Evolutionary conservation across 2,888 invertebrate species (phyloP).

Genomic region (Gryllus longicercus): DNA sequence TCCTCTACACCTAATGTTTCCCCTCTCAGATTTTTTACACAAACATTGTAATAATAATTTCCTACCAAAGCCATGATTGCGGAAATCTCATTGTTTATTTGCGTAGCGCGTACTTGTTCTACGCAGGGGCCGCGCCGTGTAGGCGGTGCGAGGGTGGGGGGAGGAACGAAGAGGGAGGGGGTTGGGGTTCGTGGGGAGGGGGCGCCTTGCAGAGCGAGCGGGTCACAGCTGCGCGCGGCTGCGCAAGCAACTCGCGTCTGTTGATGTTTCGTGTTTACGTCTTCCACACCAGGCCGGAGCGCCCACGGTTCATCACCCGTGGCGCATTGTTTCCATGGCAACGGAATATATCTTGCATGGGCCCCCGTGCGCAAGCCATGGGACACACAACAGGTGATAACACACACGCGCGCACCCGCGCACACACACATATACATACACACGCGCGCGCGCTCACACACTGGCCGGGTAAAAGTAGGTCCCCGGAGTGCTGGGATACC

Average conservation of each 20-base stretch:
- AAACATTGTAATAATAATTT: too few relatives aligned
- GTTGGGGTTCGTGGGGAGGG: too few relatives aligned
- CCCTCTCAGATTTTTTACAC: too few relatives aligned
- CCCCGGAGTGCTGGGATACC: not conserved
- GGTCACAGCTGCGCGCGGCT: not conserved
- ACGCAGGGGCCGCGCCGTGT: too few relatives aligned
- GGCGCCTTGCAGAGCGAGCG: not conserved
- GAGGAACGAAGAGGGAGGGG: too few relatives aligned
- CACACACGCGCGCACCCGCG: not conserved
- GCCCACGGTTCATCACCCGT: conserved; percentile 11
- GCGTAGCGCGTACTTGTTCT: too few relatives aligned
- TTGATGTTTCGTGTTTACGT: conserved; percentile 11
- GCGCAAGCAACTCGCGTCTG: not conserved
- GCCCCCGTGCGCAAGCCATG: conserved; percentile 3
- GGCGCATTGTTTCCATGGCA: conserved; percentile 3
- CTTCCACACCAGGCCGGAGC: conserved; percentile 2
- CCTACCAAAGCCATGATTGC: too few relatives aligned
- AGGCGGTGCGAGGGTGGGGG: too few relatives aligned
- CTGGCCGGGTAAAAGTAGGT: not conserved
- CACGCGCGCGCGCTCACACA: not conserved
- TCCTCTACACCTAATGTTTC: too few relatives aligned
- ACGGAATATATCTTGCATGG: not conserved
- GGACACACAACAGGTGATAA: not conserved
- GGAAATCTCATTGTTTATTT: too few relatives aligned
- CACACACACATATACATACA: not conserved